Evolutionary conservation across 2,113 vertebrate genomes (phyloP).

Genomic region (Trogon surrucura): DNA sequence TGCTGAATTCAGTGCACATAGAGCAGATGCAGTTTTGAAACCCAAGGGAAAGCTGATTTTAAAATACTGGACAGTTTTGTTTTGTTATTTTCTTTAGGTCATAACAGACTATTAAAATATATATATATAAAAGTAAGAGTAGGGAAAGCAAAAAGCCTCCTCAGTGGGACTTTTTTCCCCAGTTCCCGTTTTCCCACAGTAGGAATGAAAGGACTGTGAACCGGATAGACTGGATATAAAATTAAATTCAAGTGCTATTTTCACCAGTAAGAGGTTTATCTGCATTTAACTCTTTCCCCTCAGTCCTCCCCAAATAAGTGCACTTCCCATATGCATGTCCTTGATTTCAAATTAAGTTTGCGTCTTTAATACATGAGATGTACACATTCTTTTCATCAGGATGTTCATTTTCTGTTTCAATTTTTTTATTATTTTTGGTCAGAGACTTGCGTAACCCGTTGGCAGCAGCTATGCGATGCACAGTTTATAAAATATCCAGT

Average conservation of each 20-base stretch:
- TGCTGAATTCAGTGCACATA: background rate
- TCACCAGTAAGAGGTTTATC: background rate
- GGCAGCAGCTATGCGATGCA: background rate
- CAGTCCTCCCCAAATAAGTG: background rate
- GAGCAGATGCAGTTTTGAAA: constrained; percentile 27
- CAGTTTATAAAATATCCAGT: background rate
- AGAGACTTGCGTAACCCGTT: background rate
- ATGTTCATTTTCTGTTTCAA: background rate
- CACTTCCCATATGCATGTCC: background rate
- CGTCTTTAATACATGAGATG: background rate
- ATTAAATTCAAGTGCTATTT: constrained; percentile 38
- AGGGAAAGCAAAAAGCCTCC: background rate
- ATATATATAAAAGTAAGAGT: background rate
- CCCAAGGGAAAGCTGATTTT: constrained; percentile 29
- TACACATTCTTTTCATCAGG: background rate
- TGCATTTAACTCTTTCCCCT: constrained; percentile 11
- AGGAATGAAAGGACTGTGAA: constrained; percentile 28
- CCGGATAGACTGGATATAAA: background rate
- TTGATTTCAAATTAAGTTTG: constrained; percentile 28
- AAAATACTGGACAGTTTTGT: constrained; percentile 17
- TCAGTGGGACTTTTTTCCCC: background rate
- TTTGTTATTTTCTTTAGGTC: constrained; percentile 47
- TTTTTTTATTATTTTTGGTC: background rate
- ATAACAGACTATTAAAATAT: background rate
- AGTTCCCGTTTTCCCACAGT: constrained; percentile 48